Base-by-base conservation (phyloP, 2,113 vertebrate species). In the Etia nguti region DNA sequence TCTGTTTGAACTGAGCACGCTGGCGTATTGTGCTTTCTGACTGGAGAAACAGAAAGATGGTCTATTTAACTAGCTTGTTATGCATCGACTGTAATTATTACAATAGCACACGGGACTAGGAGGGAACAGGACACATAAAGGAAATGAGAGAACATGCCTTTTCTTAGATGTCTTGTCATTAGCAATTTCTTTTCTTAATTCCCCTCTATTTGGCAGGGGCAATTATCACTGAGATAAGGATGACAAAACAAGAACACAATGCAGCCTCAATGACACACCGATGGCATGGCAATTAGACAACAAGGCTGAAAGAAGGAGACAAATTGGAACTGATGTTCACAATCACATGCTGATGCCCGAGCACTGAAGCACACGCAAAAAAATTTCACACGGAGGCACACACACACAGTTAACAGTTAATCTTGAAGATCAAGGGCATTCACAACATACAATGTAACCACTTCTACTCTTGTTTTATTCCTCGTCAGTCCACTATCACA, bases 181-280 rank as follows among this genome's bases (percentile, higher is more conserved):
- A 93, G 91, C 92, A 92, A 95, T 94, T 93, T 94, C 90, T 94
- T 94, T 93, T 94, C 91, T 94, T 93, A 93, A 94, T 95, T 94
- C 90, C 88, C 87, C 85, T 92, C 89, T 90, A 90, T 94, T 94
- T 93, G 91, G 89, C 89, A 89, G 88, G 91, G 89, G 87, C 92
- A 95, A 94, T 96, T 94, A 94, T 94, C 91, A 86, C 90, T 65
- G 91, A 93, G 93, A 94, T 95, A 94, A 94, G 93, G 91, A 94
- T 90, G 92, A 93, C 92, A 94, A 96, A 94, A 95, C 93, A 94
- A 86, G 75, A 94, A 92, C 92, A 95, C 93, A 94, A 96, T 92
- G 92, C 92, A 86, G 92, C 88, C 92, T 90, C 86, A 83, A 73
- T 89, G 93, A 93, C 92, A 92, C 90, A 92, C 84, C 91, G 84